Percentiles rank a stretch among this genome's conserved stretches.
Conservation (phyloP, 2,797 vertebrate genomes). For the Ceryle rudis region DNA sequence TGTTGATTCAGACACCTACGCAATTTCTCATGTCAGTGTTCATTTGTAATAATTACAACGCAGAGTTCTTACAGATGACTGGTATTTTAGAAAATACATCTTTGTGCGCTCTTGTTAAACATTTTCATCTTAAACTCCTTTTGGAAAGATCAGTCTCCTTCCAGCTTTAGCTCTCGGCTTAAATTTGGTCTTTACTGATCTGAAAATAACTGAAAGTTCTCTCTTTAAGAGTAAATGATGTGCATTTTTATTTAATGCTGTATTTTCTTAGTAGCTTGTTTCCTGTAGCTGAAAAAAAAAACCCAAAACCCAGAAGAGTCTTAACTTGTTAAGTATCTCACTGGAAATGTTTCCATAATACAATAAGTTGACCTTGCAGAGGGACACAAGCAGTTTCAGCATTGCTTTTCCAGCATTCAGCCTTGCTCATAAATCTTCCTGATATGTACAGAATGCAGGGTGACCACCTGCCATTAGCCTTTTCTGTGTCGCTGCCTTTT, state of each 20-base stretch:
- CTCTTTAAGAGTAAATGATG: background rate
- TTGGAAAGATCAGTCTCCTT: background rate
- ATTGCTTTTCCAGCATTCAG: constrained; percentile 27
- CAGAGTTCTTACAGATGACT: background rate
- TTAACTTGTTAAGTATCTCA: background rate
- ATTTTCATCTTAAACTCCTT: background rate
- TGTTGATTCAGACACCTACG: background rate
- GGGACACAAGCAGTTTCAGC: background rate
- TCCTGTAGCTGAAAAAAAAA: background rate
- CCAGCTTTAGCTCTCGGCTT: background rate
- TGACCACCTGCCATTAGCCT: constrained; percentile 54
- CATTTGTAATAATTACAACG: background rate
- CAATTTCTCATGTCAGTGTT: background rate
- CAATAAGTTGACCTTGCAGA: constrained; percentile 43
- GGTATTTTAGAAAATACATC: background rate
- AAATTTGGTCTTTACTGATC: background rate
- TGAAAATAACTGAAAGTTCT: background rate
- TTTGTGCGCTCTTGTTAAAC: background rate
- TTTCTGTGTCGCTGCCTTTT: constrained; percentile 60
- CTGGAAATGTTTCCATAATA: constrained; percentile 2
- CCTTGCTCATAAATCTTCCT: constrained; percentile 50
- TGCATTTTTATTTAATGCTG: background rate
- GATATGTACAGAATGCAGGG: constrained; percentile 44
- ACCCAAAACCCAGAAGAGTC: background rate
- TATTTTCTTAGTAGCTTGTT: background rate